Evolutionary conservation across 1,140 invertebrate genomes (phyloP).

Genomic region (Drosophila pruinosa): DNA sequence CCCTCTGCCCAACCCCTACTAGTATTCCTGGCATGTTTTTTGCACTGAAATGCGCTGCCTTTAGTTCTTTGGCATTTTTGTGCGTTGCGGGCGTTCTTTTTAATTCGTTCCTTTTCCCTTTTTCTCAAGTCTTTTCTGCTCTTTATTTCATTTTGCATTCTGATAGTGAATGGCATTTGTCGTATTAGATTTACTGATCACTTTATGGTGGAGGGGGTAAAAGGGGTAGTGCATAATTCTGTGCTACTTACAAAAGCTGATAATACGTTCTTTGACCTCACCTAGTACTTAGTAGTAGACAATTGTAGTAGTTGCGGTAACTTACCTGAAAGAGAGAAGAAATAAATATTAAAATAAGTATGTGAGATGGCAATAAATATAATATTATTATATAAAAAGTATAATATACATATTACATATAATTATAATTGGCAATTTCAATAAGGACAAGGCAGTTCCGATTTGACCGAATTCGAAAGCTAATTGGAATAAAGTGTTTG

Average conservation of each 20-base stretch:
- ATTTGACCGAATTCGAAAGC: neutral
- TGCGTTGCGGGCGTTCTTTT: conserved; percentile 38
- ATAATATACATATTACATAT: too few relatives aligned
- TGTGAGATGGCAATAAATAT: neutral
- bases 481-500: conserved; percentile 16
- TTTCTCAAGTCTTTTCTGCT: conserved; percentile 18
- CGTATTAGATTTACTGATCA: conserved; percentile 31
- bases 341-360: conserved; percentile 1
- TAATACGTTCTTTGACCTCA: neutral
- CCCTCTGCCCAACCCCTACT: neutral
- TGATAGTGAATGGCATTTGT: conserved; percentile 42
- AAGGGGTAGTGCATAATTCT: conserved; percentile 15
- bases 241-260: conserved; percentile 54
- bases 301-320: conserved; percentile 8
- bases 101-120: conserved; percentile 18
- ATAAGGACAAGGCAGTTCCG: too few relatives aligned
- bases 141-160: conserved; percentile 14
- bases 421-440: too few relatives aligned
- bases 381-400: too few relatives aligned
- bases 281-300: neutral
- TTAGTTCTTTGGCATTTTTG: conserved; percentile 46
- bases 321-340: conserved; percentile 57
- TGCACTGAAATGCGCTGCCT: conserved; percentile 39
- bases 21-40: conserved; percentile 25
- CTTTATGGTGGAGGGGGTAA: neutral